These are phyloP conservation scores for Triops longicaudatus DNA, from an alignment of 1,140 invertebrate species.

Conservation along the genomic window DNA sequence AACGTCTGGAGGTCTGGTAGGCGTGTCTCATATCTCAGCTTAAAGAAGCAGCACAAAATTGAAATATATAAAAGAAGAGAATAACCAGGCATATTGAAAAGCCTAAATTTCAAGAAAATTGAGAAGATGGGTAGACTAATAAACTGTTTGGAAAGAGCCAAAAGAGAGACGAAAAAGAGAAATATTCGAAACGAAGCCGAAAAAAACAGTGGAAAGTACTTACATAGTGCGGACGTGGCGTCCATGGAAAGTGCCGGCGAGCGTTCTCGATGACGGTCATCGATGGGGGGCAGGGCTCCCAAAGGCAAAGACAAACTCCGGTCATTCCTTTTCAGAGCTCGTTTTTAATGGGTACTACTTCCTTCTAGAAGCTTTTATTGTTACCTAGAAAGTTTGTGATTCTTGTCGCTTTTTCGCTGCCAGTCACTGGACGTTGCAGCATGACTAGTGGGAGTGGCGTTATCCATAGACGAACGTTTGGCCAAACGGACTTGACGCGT, in stretches of 20 bases:
- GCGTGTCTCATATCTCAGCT: background rate
- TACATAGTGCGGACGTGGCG: background rate
- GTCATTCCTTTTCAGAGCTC: conserved; percentile 41
- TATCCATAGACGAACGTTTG: conserved; percentile 73
- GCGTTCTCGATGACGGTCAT: background rate
- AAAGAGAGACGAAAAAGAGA: conserved; percentile 15
- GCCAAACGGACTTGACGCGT: conserved; percentile 41
- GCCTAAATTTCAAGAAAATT: conserved; percentile 2
- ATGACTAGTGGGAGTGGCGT: conserved; percentile 63
- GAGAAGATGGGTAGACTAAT: background rate
- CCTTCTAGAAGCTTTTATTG: background rate
- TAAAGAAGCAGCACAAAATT: background rate
- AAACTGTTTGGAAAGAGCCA: conserved; percentile 3
- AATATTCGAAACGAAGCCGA: conserved; percentile 19
- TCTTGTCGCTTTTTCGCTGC: conserved; percentile 35
- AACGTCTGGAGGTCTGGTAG: background rate
- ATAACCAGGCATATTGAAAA: background rate
- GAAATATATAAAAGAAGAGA: background rate
- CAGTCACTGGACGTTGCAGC: conserved; percentile 39
- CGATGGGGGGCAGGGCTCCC: conserved; percentile 35
- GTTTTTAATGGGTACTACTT: too few relatives aligned
- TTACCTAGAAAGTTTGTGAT: conserved; percentile 47
- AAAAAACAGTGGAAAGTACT: conserved; percentile 21
- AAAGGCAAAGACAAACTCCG: conserved; percentile 57
- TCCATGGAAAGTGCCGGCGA: background rate